Percentiles rank a stretch among this genome's conserved stretches.
Conservation (phyloP, 2,113 vertebrate genomes). For the Sturnus vulgaris region DNA sequence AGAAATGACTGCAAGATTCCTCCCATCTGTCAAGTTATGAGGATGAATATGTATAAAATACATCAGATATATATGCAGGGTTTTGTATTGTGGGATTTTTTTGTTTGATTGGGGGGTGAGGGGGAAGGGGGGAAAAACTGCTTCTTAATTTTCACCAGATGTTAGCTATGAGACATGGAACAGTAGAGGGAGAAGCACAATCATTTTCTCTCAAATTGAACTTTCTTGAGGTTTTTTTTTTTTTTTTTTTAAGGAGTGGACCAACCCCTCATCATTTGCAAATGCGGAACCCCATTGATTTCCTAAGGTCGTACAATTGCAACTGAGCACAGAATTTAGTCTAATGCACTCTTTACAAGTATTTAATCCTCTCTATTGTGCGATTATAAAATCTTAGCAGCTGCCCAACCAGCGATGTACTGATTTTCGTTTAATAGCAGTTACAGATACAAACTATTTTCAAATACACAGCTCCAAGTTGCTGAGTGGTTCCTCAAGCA, state of each 20-base stretch:
- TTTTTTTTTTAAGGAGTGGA: not conserved
- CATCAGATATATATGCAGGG: conserved; percentile 45
- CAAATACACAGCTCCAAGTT: conserved; percentile 10
- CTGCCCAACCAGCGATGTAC: not conserved
- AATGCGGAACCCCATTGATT: conserved; percentile 49
- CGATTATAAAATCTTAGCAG: conserved; percentile 48
- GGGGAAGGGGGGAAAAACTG: not conserved
- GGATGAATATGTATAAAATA: conserved; percentile 72
- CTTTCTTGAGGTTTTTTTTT: not conserved
- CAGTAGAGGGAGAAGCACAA: conserved; percentile 33
- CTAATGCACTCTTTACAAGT: conserved; percentile 29
- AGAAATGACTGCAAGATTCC: conserved; percentile 75
- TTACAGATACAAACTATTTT: conserved; percentile 41
- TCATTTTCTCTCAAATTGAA: conserved; percentile 16
- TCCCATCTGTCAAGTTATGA: conserved; percentile 80
- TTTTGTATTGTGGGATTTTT: conserved; percentile 27
- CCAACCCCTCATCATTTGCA: conserved; percentile 9
- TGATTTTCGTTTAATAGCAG: conserved; percentile 47
- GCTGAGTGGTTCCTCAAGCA: not conserved
- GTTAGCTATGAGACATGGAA: conserved; percentile 34
- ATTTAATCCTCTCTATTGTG: conserved; percentile 57
- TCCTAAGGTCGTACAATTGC: not conserved
- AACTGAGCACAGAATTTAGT: conserved; percentile 35
- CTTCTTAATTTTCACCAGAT: conserved; percentile 49
- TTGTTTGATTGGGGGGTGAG: conserved; percentile 19